A percentile compares a stretch with the other conserved stretches of the same genome.
phyloP scores from a whole-genome alignment of 2,113 vertebrate species.

The Dasyurus viverrinus region DNA sequence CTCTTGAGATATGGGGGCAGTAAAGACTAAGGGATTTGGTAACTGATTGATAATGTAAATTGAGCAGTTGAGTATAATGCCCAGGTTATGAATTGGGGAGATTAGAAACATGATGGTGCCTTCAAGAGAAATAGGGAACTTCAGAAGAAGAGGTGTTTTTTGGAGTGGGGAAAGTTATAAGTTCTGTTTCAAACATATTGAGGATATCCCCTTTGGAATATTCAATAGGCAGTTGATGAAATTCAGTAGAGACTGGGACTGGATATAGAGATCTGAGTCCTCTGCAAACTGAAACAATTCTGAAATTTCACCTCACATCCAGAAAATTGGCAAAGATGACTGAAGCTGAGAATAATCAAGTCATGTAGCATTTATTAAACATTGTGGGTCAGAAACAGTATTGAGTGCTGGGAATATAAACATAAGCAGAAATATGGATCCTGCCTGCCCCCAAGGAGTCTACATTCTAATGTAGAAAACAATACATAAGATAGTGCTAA shows the following conservation, averaged over 20 bases:
- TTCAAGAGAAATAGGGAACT: not conserved
- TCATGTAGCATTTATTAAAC: not conserved
- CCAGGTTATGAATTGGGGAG: not conserved
- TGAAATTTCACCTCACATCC: not conserved
- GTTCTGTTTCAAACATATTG: not conserved
- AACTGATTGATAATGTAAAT: not conserved
- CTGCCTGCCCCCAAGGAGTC: not conserved
- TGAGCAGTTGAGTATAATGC: not conserved
- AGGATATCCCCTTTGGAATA: not conserved
- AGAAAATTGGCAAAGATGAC: not conserved
- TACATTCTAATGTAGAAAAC: not conserved
- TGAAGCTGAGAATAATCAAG: not conserved
- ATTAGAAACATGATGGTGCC: not conserved
- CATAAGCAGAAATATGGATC: not conserved
- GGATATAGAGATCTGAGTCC: not conserved
- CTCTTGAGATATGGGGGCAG: not conserved
- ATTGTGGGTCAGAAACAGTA: not conserved
- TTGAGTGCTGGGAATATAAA: not conserved
- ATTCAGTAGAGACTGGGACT: not conserved
- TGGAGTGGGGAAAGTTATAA: not conserved
- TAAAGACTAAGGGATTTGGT: not conserved
- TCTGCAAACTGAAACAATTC: not conserved
- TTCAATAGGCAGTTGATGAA: not conserved
- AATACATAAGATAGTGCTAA: not conserved
- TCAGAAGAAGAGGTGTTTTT: not conserved